These are phyloP conservation scores for Cochlearius cochlearius DNA, from an alignment of 2,113 vertebrate genomes.

Conservation along the genomic window DNA sequence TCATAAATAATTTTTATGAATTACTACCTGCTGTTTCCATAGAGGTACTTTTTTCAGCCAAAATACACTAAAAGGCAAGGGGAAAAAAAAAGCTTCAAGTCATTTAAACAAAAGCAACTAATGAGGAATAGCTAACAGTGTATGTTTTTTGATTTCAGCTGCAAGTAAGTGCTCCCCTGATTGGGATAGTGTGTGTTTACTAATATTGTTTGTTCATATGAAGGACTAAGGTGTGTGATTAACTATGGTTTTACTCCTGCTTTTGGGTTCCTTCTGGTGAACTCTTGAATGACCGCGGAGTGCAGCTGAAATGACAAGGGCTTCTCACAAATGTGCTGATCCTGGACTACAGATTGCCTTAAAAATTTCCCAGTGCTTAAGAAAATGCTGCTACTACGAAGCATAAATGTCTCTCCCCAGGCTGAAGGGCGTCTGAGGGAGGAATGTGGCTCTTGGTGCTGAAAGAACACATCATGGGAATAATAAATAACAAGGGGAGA, in stretches of 20 bases:
- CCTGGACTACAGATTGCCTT: neutral
- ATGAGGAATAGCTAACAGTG: neutral
- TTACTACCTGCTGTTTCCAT: neutral
- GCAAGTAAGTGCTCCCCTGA: neutral
- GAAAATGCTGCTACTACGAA: neutral
- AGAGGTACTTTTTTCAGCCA: neutral
- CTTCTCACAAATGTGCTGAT: neutral
- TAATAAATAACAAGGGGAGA: conserved; percentile 6
- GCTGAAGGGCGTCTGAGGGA: neutral
- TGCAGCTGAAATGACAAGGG: neutral
- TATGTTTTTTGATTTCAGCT: neutral
- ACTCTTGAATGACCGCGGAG: accelerated
- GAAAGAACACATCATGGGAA: neutral
- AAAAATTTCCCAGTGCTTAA: neutral
- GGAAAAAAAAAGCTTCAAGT: neutral
- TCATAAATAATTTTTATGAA: neutral
- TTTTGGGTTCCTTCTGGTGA: neutral
- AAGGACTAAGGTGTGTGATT: neutral
- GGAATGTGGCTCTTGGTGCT: neutral
- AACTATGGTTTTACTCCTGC: neutral
- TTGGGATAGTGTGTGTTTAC: neutral
- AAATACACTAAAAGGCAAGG: neutral
- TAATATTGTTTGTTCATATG: accelerated
- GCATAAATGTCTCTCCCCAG: neutral
- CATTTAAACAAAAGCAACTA: neutral